Percentiles rank a stretch among this genome's conserved stretches.
phyloP scores from a whole-genome alignment of 37 sponge, comb jelly and placozoan species.

The Aplysina aerophoba region DNA sequence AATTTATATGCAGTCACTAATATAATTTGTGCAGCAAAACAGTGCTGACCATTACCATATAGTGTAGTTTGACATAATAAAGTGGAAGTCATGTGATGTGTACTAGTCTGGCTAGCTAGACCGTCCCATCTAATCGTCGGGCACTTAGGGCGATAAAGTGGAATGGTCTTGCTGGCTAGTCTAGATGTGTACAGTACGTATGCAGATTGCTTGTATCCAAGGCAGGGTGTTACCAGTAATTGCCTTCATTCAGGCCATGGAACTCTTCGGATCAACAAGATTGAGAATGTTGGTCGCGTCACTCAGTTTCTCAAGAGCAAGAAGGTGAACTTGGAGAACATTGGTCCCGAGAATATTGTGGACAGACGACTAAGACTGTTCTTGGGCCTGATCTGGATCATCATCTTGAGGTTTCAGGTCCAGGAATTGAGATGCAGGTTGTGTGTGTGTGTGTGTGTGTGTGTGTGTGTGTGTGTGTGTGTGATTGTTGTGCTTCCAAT shows the following conservation, averaged over 20 bases:
- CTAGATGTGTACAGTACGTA: too few species aligned
- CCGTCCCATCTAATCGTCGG: too few species aligned
- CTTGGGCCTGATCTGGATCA: constrained; percentile 94
- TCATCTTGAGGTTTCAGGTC: constrained; percentile 85
- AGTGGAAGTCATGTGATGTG: too few species aligned
- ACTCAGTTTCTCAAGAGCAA: constrained; percentile 80
- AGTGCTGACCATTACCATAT: too few species aligned
- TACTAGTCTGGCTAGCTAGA: too few species aligned
- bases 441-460: constrained; percentile 29
- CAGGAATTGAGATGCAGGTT: background rate
- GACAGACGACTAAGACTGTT: constrained; percentile 90
- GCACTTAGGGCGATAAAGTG: too few species aligned
- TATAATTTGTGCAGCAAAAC: too few species aligned
- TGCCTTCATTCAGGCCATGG: constrained; percentile 78
- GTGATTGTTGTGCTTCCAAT: background rate
- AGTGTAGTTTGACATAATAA: too few species aligned
- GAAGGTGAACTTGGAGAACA: constrained; percentile 88
- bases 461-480: constrained; percentile 39
- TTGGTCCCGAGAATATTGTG: constrained; percentile 96
- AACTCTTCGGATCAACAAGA: constrained; percentile 87
- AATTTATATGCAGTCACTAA: too few species aligned
- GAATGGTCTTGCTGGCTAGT: too few species aligned
- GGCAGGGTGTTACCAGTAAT: too few species aligned
- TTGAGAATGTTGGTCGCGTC: constrained; percentile 91
- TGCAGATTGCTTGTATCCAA: too few species aligned